Percentiles rank a stretch among this genome's conserved stretches.
Conservation (phyloP, 2,113 vertebrate species). For the Pseudorasbora parva region DNA sequence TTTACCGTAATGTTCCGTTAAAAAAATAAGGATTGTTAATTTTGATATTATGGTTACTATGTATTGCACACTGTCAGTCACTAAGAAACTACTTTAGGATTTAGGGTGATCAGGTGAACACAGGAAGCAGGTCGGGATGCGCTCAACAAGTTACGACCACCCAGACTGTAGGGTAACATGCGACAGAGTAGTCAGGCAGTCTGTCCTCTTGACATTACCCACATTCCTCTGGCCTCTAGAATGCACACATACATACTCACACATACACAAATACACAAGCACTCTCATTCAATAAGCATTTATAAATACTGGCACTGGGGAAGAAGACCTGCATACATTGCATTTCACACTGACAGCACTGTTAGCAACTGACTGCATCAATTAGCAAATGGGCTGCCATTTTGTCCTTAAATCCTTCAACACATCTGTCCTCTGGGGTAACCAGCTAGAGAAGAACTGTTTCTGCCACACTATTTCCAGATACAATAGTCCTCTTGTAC, state of each 20-base stretch:
- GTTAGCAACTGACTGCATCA: constrained; percentile 30
- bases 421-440: constrained; percentile 6
- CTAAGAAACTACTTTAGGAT: neutral
- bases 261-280: constrained; percentile 49
- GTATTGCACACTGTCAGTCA: neutral
- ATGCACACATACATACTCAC: neutral
- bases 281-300: constrained; percentile 41
- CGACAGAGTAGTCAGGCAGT: constrained; percentile 70
- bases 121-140: constrained; percentile 56
- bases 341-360: constrained; percentile 29
- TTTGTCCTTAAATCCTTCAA: constrained; percentile 1
- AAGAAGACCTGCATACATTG: constrained; percentile 23
- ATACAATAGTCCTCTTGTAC: neutral
- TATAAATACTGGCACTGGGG: constrained; percentile 42
- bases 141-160: constrained; percentile 64
- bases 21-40: too few species aligned
- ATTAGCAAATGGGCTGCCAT: neutral
- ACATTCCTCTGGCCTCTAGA: constrained; percentile 63
- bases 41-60: too few species aligned
- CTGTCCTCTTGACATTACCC: constrained; percentile 65
- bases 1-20: too few species aligned
- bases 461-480: neutral
- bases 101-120: constrained; percentile 49
- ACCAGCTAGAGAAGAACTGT: neutral
- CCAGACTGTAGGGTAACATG: constrained; percentile 52